Percentiles rank a stretch among this genome's conserved stretches.
These are phyloP conservation scores for Cuniculus paca DNA, from an alignment of 2,797 vertebrate species.

Conservation along the genomic window DNA sequence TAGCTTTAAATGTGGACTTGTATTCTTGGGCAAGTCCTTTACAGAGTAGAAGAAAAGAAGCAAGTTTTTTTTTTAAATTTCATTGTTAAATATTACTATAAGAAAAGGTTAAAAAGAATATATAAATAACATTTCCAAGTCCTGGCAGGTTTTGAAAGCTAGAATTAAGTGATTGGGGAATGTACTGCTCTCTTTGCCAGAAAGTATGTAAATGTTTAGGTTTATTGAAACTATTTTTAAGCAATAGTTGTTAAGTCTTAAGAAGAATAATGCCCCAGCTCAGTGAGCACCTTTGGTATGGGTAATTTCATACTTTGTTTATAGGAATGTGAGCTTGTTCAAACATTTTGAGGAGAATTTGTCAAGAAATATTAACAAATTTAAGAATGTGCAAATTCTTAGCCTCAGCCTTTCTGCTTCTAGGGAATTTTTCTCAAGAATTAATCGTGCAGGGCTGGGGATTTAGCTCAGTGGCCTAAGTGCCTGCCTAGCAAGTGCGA, in stretches of 20 bases:
- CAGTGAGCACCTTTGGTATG: neutral
- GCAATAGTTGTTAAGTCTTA: neutral
- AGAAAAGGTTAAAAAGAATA: conserved; percentile 2
- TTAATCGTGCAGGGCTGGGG: conserved; percentile 37
- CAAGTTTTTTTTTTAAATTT: neutral
- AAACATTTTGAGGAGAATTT: neutral
- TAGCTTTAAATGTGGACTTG: neutral
- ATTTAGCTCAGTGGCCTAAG: too few species aligned
- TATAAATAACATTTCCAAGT: neutral
- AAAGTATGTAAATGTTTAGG: neutral
- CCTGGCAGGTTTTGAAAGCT: neutral
- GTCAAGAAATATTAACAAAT: neutral
- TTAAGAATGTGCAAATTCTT: conserved; percentile 4
- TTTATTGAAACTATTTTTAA: neutral
- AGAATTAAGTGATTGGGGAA: neutral
- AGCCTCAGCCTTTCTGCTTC: conserved; percentile 58
- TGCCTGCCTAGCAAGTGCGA: too few species aligned
- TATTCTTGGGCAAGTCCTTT: neutral
- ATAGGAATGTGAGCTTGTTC: conserved; percentile 18
- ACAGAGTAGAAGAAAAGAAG: neutral
- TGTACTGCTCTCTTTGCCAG: neutral
- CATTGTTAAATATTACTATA: conserved; percentile 10
- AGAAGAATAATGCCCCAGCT: neutral
- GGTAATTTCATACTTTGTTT: neutral
- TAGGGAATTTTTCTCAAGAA: conserved; percentile 13